Base-by-base conservation (phyloP, 2,797 vertebrate species). In the Amblyopsis hoosieri region DNA sequence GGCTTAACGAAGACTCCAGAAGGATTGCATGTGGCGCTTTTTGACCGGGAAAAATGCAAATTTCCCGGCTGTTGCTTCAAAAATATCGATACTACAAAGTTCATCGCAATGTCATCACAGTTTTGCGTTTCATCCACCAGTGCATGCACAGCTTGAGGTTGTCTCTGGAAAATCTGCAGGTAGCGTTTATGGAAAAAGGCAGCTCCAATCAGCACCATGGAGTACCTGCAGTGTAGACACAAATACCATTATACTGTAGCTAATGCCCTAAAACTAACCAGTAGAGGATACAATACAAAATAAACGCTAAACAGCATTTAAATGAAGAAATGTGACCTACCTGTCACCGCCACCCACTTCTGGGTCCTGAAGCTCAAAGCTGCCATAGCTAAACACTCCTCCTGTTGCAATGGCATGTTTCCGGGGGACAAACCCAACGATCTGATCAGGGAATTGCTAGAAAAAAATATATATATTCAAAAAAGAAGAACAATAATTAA, bases 91-190 rank as follows among this genome's bases (percentile, higher is more conserved):
- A 98, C 89, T 12, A 91, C 85, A 71, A 97, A 99, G 89, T 98
- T 99, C 90, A 96, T 93, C 66, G 92, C 93, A n/a, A 98, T 98
- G 72, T 99, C 96, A 17, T 99, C 97, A 57, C 97, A 99, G 74
- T 99, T 98, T 77, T 98, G 96, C 0, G 94, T 98, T 83, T 95
- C 90, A 54, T 98, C 96, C 74, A 98, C 93, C 81, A 99, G 83
- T 7, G 85, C 42, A 0, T 93, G 92, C 50, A 97, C 91, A 0
- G 90, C 87, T 31, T 80, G 74, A 23, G 95, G 94, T 50, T 96
- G 95, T 51, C 90, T 90, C 69, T 95, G 94, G 86, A 97, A 99
- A 55, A 95, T 90, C 77, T 94, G 86, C 63, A 99, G 89, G 84
- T 96, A 98, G 19, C 86, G 90, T 0, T 75, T 87, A 65, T 93